phyloP scores from a whole-genome alignment of 2,113 vertebrate genomes.

The Otolemur garnettii region DNA sequence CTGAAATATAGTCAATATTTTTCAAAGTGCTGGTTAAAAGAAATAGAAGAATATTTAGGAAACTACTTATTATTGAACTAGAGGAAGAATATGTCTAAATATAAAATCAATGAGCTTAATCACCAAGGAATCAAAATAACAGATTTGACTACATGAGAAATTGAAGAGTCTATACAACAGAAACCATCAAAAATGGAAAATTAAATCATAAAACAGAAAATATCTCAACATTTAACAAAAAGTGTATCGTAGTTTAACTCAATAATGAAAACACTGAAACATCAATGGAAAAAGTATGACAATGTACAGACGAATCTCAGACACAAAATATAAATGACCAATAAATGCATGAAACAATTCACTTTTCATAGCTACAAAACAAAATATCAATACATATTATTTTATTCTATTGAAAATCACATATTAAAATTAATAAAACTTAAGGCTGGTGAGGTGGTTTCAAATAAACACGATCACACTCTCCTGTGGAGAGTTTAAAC shows the following conservation, averaged over 20 bases:
- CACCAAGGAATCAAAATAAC: conserved; percentile 59
- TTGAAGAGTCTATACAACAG: conserved; percentile 14
- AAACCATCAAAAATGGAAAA: conserved; percentile 65
- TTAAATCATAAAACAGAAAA: conserved; percentile 56
- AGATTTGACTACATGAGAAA: conserved; percentile 52
- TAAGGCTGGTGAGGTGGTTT: conserved; percentile 19
- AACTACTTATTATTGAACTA: conserved; percentile 38
- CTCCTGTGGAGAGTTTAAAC: neutral
- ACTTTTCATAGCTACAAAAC: conserved; percentile 9
- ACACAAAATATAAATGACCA: conserved; percentile 33
- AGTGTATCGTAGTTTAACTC: conserved; percentile 47
- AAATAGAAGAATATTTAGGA: conserved; percentile 49
- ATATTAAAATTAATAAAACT: neutral
- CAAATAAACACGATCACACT: neutral
- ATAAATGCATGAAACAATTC: neutral
- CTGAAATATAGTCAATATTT: conserved; percentile 28
- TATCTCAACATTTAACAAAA: conserved; percentile 51
- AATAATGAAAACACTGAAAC: conserved; percentile 37
- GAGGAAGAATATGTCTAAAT: conserved; percentile 43
- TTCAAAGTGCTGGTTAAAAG: conserved; percentile 42
- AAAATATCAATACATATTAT: neutral
- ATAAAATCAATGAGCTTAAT: conserved; percentile 59
- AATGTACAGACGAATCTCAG: conserved; percentile 33
- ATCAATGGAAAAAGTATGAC: conserved; percentile 7
- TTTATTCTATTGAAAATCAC: conserved; percentile 8